These are phyloP conservation scores for Tenthredo notha DNA, from an alignment of 2,888 invertebrate genomes.

Conservation along the genomic window DNA sequence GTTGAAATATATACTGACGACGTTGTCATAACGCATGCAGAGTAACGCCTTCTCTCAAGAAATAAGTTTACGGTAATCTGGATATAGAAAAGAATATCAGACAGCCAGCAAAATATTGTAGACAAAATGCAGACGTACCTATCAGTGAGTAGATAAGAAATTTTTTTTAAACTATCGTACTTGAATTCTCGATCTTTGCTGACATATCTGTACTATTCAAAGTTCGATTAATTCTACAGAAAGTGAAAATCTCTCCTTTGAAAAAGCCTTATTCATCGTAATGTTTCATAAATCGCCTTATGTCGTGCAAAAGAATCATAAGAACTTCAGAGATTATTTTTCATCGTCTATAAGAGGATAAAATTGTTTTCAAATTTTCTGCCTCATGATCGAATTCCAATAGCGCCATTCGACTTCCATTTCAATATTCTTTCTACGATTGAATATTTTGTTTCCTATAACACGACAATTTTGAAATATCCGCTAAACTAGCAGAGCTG, in stretches of 20 bases:
- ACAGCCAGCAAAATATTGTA: not conserved
- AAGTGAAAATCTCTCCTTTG: not conserved
- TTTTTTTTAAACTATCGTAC: not conserved
- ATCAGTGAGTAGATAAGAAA: slow-evolving; percentile 24
- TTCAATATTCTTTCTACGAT: not conserved
- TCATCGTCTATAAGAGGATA: not conserved
- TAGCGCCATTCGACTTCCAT: not conserved
- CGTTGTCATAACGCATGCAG: slow-evolving; percentile 35
- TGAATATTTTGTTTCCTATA: not conserved
- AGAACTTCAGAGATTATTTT: not conserved
- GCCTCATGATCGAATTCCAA: not conserved
- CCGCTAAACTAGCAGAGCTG: not conserved
- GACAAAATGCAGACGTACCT: slow-evolving; percentile 11
- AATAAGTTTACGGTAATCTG: slow-evolving; percentile 34
- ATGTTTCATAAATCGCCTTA: not conserved
- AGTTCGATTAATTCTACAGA: not conserved
- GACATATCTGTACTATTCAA: not conserved
- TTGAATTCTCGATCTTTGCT: not conserved
- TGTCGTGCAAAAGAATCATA: not conserved
- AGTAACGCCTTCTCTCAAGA: slow-evolving; percentile 31
- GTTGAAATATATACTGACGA: slow-evolving; percentile 41
- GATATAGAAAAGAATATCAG: not conserved
- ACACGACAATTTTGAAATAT: not conserved
- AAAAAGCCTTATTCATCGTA: not conserved
- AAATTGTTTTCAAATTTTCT: not conserved